Conservation (phyloP, 2,113 vertebrate genomes). For the Tonatia bakeri region DNA sequence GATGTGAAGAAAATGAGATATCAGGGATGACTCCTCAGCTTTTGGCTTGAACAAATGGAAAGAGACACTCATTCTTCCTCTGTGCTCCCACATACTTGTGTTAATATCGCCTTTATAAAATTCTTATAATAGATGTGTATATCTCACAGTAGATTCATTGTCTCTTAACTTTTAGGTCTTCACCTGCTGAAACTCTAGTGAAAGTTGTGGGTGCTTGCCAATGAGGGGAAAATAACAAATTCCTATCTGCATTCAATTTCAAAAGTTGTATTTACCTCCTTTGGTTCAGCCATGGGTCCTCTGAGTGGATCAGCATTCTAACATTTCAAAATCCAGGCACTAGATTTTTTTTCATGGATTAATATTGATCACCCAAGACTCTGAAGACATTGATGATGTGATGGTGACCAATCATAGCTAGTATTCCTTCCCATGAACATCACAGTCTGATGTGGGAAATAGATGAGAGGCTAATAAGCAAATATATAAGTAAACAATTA, state of each 20-base stretch:
- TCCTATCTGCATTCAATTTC: background rate
- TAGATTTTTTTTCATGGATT: background rate
- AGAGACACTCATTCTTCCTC: background rate
- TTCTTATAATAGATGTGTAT: background rate
- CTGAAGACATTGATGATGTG: background rate
- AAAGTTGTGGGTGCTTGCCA: background rate
- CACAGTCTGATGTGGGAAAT: background rate
- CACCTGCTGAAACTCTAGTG: background rate
- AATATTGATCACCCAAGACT: background rate
- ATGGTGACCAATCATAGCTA: background rate
- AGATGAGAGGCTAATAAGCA: background rate
- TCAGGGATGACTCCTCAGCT: background rate
- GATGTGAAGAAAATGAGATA: background rate
- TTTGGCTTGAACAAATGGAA: background rate
- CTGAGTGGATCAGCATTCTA: background rate
- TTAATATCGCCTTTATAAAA: background rate
- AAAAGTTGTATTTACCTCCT: background rate
- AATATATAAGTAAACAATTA: constrained; percentile 9
- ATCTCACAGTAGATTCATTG: background rate
- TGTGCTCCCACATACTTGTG: background rate
- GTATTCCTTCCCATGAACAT: background rate
- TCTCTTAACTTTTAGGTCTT: background rate
- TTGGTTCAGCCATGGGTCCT: background rate
- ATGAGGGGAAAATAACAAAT: background rate
- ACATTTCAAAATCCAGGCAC: background rate